Evolutionary conservation across 2,113 vertebrate genomes (phyloP).

Genomic region (Anguilla rostrata): DNA sequence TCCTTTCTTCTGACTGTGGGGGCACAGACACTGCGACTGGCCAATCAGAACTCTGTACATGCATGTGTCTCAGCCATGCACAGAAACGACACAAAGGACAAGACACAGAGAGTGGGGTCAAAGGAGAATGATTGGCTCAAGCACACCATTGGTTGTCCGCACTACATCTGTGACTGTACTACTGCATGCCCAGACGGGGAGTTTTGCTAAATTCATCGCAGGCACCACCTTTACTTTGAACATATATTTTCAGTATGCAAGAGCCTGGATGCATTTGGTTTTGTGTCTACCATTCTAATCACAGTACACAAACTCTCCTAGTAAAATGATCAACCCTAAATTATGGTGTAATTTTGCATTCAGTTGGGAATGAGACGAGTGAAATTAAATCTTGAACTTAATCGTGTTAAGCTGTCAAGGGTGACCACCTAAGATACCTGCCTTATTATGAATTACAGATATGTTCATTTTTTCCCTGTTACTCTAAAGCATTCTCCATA

Average conservation of each 20-base stretch:
- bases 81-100: background rate
- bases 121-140: background rate
- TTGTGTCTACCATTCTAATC: background rate
- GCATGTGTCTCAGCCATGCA: background rate
- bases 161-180: background rate
- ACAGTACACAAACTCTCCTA: background rate
- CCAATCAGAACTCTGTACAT: background rate
- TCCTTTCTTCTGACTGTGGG: background rate
- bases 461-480: background rate
- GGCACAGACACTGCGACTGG: background rate
- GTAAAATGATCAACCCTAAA: background rate
- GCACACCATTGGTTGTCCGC: background rate
- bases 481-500: background rate
- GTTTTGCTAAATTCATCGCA: background rate
- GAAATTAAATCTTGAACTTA: background rate
- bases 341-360: background rate
- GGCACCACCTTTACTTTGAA: background rate
- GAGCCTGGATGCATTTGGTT: background rate
- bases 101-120: background rate
- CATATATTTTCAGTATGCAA: background rate
- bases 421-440: background rate
- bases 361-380: background rate
- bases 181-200: background rate
- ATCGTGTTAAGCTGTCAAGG: background rate
- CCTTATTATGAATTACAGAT: background rate